These are phyloP conservation scores for Temnothorax unifasciatus DNA, from an alignment of 2,888 invertebrate genomes.

Conservation along the genomic window DNA sequence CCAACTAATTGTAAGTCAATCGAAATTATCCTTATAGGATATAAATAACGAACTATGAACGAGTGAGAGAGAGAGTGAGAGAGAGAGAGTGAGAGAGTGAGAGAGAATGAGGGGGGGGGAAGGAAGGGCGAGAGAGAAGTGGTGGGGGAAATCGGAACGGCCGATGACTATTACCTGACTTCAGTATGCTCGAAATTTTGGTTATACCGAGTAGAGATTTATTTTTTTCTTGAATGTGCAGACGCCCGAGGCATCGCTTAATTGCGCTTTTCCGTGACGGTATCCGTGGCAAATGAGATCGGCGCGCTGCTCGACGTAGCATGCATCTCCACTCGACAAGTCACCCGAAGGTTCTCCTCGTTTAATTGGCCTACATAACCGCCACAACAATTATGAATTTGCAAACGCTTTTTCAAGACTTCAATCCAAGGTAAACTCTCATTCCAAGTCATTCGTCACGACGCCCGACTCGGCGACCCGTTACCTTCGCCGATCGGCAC, in stretches of 20 bases:
- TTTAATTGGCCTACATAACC: conserved; percentile 76
- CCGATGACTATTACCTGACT: conserved; percentile 67
- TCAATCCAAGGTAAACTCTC: conserved; percentile 93
- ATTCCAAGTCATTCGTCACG: not conserved
- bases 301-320: conserved; percentile 54
- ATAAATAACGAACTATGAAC: conserved; percentile 3
- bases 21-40: not conserved
- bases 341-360: conserved; percentile 64
- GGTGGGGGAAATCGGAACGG: conserved; percentile 31
- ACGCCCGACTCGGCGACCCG: not conserved
- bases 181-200: conserved; percentile 74
- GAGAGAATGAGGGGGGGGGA: not conserved
- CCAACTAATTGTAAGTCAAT: not conserved
- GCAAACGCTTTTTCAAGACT: conserved; percentile 95
- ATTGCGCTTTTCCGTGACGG: conserved; percentile 56
- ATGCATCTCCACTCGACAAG: conserved; percentile 64
- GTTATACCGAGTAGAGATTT: conserved; percentile 59
- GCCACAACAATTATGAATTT: conserved; percentile 90
- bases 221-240: conserved; percentile 63
- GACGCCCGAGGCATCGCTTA: conserved; percentile 63
- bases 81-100: not conserved
- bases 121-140: not conserved
- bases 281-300: conserved; percentile 68
- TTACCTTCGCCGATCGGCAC: not conserved
- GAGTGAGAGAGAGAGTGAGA: not conserved